Base-by-base conservation (phyloP, 2,797 vertebrate genomes). In the Enteromius afrohamiltoni region DNA sequence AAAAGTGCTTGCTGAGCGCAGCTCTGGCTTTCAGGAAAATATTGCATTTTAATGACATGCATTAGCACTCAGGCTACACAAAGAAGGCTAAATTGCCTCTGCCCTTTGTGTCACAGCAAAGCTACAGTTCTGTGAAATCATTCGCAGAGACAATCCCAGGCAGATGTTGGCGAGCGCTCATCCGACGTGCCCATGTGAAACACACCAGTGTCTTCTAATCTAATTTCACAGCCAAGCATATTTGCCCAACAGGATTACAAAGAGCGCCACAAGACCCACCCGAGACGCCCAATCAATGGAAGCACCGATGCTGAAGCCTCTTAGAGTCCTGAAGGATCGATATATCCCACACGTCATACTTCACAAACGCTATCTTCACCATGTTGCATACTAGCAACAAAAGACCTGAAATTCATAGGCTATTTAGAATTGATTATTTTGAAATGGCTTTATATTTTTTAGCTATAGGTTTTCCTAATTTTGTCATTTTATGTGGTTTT, bases 241-340 rank as follows among this genome's bases (percentile, higher is more conserved):
- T 94, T 93, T 92, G 90, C 86, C 87, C 89, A 93, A 93, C 90
- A 91, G 92, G 92, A 94, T 94, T 94, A 94, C 92, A 94, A 94
- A 88, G 89, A 91, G 77, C 78, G 23, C 3, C 47, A 87, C 90
- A 91, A 89, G 89, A 90, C 88, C 91, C 93, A 90, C 89, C 68
- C 49, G 90, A 92, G 91, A 92, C 64, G 91, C 91, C 89, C 92
- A 92, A 92, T 90, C 91, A 91, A 91, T 91, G 91, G 92, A 77
- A 91, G 89, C 87, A 89, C 26, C 11, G 87, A 88, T 53, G 84
- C 79, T 67, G 93, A 93, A 93, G 92, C 92, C 86, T 93, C 90
- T 94, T 93, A 67, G 77, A 65, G 80, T 78, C 91, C 84, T 84
- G 26, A 77, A 90, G 91, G 92, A 86, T 82, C 83, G 86, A 92